Evolutionary conservation across 2,888 invertebrate genomes (phyloP).

Genomic region (Philereme vetulata): DNA sequence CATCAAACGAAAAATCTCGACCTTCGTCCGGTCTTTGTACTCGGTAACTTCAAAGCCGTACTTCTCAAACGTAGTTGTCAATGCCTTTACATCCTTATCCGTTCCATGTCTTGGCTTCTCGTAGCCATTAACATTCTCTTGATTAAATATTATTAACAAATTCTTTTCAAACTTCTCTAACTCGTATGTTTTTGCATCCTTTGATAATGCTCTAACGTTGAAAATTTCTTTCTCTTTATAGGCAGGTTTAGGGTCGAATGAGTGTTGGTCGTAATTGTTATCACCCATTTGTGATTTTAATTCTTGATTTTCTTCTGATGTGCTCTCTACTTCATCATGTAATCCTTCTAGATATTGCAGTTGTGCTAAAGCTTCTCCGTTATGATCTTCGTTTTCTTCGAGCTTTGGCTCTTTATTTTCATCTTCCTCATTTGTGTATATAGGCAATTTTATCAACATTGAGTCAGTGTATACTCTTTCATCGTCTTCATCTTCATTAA

Average conservation of each 20-base stretch:
- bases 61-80: slow-evolving; percentile 55
- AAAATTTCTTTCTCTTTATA: background rate
- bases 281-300: background rate
- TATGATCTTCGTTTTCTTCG: background rate
- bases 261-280: background rate
- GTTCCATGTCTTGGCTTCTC: slow-evolving; percentile 59
- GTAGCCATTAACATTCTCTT: slow-evolving; percentile 55
- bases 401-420: background rate
- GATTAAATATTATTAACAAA: slow-evolving; percentile 66
- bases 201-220: slow-evolving; percentile 47
- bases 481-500: background rate
- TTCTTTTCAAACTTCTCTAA: slow-evolving; percentile 67
- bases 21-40: slow-evolving; percentile 56
- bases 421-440: background rate
- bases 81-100: slow-evolving; percentile 56
- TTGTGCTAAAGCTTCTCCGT: background rate
- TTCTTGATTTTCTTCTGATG: background rate
- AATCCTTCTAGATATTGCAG: background rate
- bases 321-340: background rate
- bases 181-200: slow-evolving; percentile 59
- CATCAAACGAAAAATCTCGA: slow-evolving; percentile 53
- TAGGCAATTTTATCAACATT: slow-evolving; percentile 5
- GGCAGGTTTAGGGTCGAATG: background rate
- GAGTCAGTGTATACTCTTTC: slow-evolving; percentile 15
- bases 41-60: slow-evolving; percentile 60